Evolutionary conservation across 1,140 invertebrate genomes (phyloP), one percentile per base, ranked within the genome.

Genomic region (Cepaea nemoralis): DNA sequence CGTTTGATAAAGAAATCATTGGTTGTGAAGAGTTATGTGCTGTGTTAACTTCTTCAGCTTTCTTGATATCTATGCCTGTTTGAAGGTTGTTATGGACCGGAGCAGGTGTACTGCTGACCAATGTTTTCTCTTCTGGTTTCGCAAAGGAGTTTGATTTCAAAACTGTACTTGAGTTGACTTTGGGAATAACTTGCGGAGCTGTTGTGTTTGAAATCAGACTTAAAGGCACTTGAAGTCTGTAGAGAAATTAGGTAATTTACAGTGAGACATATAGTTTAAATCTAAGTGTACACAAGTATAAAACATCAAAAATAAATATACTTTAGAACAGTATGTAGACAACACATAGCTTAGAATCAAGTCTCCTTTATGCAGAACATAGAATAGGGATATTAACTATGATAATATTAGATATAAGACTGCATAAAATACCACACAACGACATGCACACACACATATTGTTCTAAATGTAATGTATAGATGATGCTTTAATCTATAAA

Each of bases 151-250:
- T 55, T 33, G 45, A 39, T 35, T 31, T 19, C 0, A 76, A 24
- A 16, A 19, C 33, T 48, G n/a, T 24, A 48, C 70, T 70, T 33
- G 40, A 14, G 42, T 14, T 63, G 50, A 33, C 1, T 37, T 22
- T n/a, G 42, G 10, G 19, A 24, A 50, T 14, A 2, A 2, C 22
- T 1, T n/a, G 8, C 31, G 69, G 77, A 27, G 33, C 8, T 1
- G 37, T 22, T 33, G 55, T 39, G 22, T 42, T 16, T 39, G 78
- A 55, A 27, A 71, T 48, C 6, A 50, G 71, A 5, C 69, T 33
- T 24, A 80, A 10, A 22, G 78, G 78, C 6, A 80, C 69, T n/a
- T 48, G n/a, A 6, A 80, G 48, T 48, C 77, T 79, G 77, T 77
- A 27, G 33, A 31, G n/a, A 27, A 50, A 48, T 12, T 48, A 48